Conservation (phyloP, 2,888 invertebrate genomes). For the Hanleya hanleyi region DNA sequence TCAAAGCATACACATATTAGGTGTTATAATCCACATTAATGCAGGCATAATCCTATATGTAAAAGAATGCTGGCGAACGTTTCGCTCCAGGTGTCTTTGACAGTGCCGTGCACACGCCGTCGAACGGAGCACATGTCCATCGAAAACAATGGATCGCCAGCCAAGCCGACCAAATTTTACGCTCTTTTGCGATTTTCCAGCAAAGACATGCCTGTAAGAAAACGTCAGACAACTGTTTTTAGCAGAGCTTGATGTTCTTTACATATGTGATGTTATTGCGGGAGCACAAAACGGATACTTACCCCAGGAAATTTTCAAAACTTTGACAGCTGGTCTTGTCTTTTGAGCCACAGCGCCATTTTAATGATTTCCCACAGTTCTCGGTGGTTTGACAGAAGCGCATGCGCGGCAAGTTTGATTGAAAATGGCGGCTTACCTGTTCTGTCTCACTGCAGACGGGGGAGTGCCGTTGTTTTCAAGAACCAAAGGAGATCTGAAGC, state of each 20-base stretch:
- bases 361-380: conserved; percentile 44
- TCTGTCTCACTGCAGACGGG: conserved; percentile 88
- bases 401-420: background rate
- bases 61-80: background rate
- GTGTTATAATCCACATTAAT: too few relatives aligned
- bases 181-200: background rate
- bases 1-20: too few relatives aligned
- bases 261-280: too few relatives aligned
- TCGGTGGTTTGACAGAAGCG: background rate
- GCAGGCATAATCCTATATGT: too few relatives aligned
- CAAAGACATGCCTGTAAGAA: background rate
- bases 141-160: background rate
- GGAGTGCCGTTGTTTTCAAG: conserved; percentile 91
- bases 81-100: background rate
- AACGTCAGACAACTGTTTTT: too few relatives aligned
- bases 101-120: background rate
- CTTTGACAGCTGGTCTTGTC: conserved; percentile 43
- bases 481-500: conserved; percentile 85
- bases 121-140: background rate
- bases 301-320: conserved; percentile 25
- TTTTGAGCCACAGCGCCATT: conserved; percentile 49
- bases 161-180: background rate
- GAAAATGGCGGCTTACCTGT: conserved; percentile 84
- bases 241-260: too few relatives aligned
- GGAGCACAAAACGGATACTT: conserved; percentile 11